Conservation (phyloP, 1,140 invertebrate genomes). For the Lordiphosa collinella region DNA sequence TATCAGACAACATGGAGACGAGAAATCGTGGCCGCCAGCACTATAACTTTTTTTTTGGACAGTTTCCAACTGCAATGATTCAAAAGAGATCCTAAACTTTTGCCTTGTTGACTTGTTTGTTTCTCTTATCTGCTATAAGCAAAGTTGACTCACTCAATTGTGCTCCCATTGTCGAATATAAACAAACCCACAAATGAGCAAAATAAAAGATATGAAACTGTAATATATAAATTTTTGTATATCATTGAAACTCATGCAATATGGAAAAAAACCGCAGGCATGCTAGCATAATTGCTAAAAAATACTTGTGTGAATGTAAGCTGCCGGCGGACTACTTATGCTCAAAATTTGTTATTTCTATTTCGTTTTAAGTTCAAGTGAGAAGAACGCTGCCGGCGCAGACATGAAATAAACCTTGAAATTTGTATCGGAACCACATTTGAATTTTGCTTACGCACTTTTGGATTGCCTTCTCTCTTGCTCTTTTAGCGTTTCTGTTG, state of each 20-base stretch:
- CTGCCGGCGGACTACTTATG: too few species aligned
- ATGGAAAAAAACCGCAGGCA: conserved; percentile 14
- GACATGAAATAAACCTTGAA: conserved; percentile 51
- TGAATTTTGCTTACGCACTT: conserved; percentile 59
- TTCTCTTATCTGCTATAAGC: conserved; percentile 17
- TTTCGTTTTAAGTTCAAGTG: conserved; percentile 13
- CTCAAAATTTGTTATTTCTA: neutral
- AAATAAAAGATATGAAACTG: conserved; percentile 2
- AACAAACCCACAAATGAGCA: conserved; percentile 19
- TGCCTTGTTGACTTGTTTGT: neutral
- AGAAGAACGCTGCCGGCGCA: conserved; percentile 4
- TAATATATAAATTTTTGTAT: neutral
- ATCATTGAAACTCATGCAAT: conserved; percentile 22
- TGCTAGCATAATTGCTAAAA: conserved; percentile 22
- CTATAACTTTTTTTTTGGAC: too few species aligned
- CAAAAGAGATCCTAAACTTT: too few species aligned
- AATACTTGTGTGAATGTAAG: conserved; percentile 9
- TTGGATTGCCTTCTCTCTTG: conserved; percentile 14
- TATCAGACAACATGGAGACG: too few species aligned
- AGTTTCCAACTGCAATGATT: too few species aligned
- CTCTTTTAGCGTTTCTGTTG: conserved; percentile 13
- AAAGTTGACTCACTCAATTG: conserved; percentile 16
- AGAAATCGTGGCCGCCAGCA: too few species aligned
- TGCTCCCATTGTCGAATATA: conserved; percentile 25
- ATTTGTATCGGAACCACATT: conserved; percentile 4